These are phyloP conservation scores for Bucorvus abyssinicus DNA, from an alignment of 2,797 vertebrate species.

Conservation along the genomic window DNA sequence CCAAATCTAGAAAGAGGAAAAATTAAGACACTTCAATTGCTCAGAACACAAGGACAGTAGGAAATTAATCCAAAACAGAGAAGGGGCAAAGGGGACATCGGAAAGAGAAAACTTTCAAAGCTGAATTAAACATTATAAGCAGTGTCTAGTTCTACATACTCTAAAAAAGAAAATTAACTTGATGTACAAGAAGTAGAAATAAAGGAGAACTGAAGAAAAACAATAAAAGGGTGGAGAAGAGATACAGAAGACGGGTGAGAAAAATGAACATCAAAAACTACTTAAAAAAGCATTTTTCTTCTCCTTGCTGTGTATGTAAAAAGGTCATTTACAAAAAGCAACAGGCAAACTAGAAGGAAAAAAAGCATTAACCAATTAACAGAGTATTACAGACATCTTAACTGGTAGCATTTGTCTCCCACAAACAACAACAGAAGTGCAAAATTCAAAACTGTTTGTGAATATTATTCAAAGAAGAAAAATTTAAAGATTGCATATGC, in stretches of 20 bases:
- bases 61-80: not conserved
- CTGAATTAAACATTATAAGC: not conserved
- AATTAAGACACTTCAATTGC: not conserved
- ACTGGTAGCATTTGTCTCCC: not conserved
- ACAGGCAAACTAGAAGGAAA: not conserved
- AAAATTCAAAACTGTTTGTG: not conserved
- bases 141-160: not conserved
- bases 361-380: not conserved
- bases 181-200: not conserved
- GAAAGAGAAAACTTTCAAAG: not conserved
- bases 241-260: not conserved
- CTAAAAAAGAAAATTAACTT: not conserved
- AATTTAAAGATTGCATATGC: not conserved
- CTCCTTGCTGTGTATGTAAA: not conserved
- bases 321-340: not conserved
- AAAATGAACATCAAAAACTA: not conserved
- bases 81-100: not conserved
- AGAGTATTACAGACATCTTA: not conserved
- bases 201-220: not conserved
- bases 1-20: not conserved
- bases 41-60: not conserved
- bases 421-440: not conserved
- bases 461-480: not conserved
- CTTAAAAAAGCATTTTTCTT: not conserved
- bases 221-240: not conserved